A percentile compares a stretch with the other conserved stretches of the same genome.
phyloP scores from a whole-genome alignment of 1,140 invertebrate genomes.

The Nasonia longicornis region DNA sequence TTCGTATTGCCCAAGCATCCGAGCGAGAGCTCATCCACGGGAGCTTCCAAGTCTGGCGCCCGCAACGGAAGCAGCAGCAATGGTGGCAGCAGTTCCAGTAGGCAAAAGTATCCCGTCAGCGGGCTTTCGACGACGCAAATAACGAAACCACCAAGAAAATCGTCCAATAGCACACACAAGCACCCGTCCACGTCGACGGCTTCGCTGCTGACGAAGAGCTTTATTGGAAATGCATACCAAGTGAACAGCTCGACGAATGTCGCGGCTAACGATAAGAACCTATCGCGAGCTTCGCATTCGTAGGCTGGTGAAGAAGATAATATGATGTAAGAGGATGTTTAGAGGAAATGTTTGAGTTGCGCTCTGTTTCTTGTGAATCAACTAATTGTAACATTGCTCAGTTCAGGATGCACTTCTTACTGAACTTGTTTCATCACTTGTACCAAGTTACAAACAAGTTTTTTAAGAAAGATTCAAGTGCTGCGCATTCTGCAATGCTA shows the following conservation, averaged over 20 bases:
- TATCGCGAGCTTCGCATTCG: slow-evolving; percentile 41
- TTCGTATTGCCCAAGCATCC: slow-evolving; percentile 80
- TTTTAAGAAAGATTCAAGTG: not conserved
- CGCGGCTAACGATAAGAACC: slow-evolving; percentile 29
- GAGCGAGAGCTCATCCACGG: slow-evolving; percentile 53
- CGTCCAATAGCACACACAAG: slow-evolving; percentile 68
- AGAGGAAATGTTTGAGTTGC: not conserved
- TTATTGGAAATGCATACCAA: slow-evolving; percentile 27
- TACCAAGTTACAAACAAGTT: not conserved
- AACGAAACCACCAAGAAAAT: slow-evolving; percentile 71
- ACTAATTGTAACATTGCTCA: not conserved
- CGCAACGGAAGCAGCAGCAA: slow-evolving; percentile 56
- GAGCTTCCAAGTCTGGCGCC: slow-evolving; percentile 50
- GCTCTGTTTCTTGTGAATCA: not conserved
- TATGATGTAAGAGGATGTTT: not conserved
- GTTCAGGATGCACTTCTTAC: not conserved
- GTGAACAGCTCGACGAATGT: slow-evolving; percentile 23
- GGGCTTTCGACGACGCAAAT: slow-evolving; percentile 73
- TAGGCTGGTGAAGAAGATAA: slow-evolving; percentile 3
- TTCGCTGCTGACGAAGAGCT: not conserved
- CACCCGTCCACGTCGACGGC: slow-evolving; percentile 11
- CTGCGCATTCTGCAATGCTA: not conserved
- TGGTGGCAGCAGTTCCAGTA: slow-evolving; percentile 57
- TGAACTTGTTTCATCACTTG: not conserved
- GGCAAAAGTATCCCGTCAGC: slow-evolving; percentile 73